Base-by-base conservation (phyloP, 1,140 invertebrate genomes). In the Brachystomella parvula region DNA sequence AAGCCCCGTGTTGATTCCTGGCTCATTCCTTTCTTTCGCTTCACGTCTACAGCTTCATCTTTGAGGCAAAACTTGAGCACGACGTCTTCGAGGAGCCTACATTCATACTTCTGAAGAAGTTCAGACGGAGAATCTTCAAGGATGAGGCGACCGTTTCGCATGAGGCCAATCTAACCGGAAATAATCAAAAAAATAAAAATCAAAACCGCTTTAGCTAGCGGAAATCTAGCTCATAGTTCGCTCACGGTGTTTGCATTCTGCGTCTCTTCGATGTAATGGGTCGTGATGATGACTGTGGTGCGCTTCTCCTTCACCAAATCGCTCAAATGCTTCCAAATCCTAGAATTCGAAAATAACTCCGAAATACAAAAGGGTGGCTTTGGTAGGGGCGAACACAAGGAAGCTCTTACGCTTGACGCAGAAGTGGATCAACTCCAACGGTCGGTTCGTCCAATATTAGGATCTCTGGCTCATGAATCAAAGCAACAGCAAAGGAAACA, bases 391-490 rank as follows among this genome's bases (percentile, higher is more conserved):
- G n/a, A n/a, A n/a, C n/a, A n/a, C n/a, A n/a, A n/a, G n/a, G n/a
- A n/a, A n/a, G n/a, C n/a, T n/a, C 64, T 53, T 44, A 70, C 68
- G 59, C 64, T 62, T 67, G 61, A 15, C 69, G 47, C 2, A 71
- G 32, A 2, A 71, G 32, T 44, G 66, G 58, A 63, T 71, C 66
- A 0, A 66, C 61, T 2, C 66, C 66, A 9, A 68, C 69, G 0
- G 69, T 70, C 21, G 66, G 66, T 33, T 68, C 66, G 21, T 68
- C 66, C 17, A 96, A 82, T 75, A 97, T 94, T 17, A 97, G 79
- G 17, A 96, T 82, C 77, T 94, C 89, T 0, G 93, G 93, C 78
- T 92, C 89, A 74, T 96, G 92, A 82, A 96, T 87, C 6, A 96
- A 79, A 2, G 93, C 92, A 26, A 92, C 88, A 0, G 92, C 91